Evolutionary conservation across 2,113 vertebrate species (phyloP), one percentile per base, ranked within the genome.

Genomic region (Alaudala cheleensis): DNA sequence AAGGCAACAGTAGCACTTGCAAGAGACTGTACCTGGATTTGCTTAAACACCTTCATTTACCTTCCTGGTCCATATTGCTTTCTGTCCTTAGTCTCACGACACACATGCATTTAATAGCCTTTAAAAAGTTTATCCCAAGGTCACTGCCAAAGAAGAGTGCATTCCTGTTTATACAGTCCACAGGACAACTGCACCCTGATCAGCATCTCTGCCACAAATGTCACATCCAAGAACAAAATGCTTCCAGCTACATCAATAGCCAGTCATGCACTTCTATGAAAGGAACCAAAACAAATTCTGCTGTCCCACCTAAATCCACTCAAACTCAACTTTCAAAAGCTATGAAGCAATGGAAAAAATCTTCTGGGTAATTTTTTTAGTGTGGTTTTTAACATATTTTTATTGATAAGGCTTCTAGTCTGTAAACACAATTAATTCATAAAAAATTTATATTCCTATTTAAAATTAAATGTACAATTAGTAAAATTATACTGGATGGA

Each of bases 401-500:
- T 70, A 86, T 44, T 49, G 51, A 26, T 50, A 72, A 66, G n/a
- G 8, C 70, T 92, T 82, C 39, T 29, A 71, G 34, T 20, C 60
- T 60, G 44, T 65, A 87, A 92, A 65, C 7, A 81, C 19, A 67
- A 67, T n/a, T 34, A 72, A 71, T 78, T 39, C 29, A 86, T 82
- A 50, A 57, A 90, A 73, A 69, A 11, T 12, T 58, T 79, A 25
- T 37, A 92, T n/a, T 21, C 22, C 28, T 58, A 62, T 31, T 72
- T 54, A 84, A 90, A 94, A 92, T 70, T 82, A 88, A 62, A 84
- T 10, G 12, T n/a, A 87, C 37, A 90, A 34, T 82, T 83, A 92
- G 15, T 80, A 67, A 93, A 97, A 92, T 18, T 5, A 26, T 93
- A 77, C 26, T 53, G 24, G 28, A 76, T 56, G 17, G 77, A 80